Percentiles rank a stretch among this genome's conserved stretches.
Conservation (phyloP, 2,113 vertebrate species). For the Scophthalmus maximus region DNA sequence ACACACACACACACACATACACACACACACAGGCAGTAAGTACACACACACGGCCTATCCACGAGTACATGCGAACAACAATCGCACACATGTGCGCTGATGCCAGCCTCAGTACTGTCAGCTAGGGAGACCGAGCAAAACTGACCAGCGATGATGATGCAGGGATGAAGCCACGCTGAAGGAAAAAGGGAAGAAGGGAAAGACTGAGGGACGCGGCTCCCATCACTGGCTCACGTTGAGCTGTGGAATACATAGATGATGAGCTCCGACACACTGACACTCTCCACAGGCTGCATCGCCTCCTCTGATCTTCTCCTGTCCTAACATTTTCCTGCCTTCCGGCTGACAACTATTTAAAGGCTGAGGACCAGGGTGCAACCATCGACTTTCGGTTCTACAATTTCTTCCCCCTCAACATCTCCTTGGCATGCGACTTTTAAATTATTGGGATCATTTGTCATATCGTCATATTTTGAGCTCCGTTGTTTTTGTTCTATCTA, state of each 20-base stretch:
- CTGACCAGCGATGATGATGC: not conserved
- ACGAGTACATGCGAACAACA: not conserved
- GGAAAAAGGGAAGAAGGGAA: conserved; percentile 15
- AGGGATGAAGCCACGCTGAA: conserved; percentile 56
- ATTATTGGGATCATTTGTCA: not conserved
- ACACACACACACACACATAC: not conserved
- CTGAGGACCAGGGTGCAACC: not conserved
- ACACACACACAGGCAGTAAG: not conserved
- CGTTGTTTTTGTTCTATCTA: not conserved
- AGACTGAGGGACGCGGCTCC: not conserved
- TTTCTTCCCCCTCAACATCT: not conserved
- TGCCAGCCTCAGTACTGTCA: not conserved
- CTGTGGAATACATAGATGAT: conserved; percentile 38
- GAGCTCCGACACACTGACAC: conserved; percentile 48
- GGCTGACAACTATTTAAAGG: conserved; percentile 33
- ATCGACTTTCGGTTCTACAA: not conserved
- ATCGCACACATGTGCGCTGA: conserved; percentile 1
- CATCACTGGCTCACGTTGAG: conserved; percentile 27
- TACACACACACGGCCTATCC: too few species aligned
- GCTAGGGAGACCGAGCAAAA: conserved; percentile 19
- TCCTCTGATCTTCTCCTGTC: conserved; percentile 37
- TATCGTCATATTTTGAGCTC: not conserved
- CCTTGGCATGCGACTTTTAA: not conserved
- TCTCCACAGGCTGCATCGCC: conserved; percentile 24
- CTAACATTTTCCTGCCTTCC: conserved; percentile 17